Conservation (phyloP, 1,140 invertebrate species). For the Apis cerana region DNA sequence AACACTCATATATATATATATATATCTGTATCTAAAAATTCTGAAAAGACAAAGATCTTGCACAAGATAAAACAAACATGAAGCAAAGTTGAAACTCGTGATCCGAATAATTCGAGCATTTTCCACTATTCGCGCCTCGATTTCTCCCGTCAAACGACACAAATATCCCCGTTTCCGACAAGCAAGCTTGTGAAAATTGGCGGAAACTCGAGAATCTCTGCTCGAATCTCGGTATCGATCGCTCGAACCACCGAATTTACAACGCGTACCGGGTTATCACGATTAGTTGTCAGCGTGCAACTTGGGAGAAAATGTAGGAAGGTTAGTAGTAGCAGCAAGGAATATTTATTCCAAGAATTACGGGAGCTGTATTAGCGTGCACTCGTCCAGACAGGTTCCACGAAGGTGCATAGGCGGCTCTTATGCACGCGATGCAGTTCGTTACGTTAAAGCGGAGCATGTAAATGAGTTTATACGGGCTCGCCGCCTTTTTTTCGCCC, state of each 20-base stretch:
- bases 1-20: no score
- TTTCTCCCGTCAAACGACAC: not conserved
- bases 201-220: not conserved
- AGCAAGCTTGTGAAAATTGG: not conserved
- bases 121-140: not conserved
- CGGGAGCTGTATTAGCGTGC: conserved; percentile 56
- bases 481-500: not conserved
- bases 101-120: no score
- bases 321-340: conserved; percentile 58
- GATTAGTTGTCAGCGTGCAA: conserved; percentile 31
- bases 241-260: not conserved
- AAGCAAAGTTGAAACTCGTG: no score
- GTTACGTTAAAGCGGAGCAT: conserved; percentile 59
- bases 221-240: not conserved
- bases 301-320: conserved; percentile 49
- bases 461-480: conserved; percentile 47
- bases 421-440: conserved; percentile 54
- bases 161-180: not conserved
- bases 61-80: no score
- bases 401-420: conserved; percentile 46
- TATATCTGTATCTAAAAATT: no score
- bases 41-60: no score
- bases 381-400: conserved; percentile 43
- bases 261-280: conserved; percentile 29
- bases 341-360: conserved; percentile 58